Conservation (phyloP, 2,113 vertebrate genomes). For the Sisor rabdophorus region DNA sequence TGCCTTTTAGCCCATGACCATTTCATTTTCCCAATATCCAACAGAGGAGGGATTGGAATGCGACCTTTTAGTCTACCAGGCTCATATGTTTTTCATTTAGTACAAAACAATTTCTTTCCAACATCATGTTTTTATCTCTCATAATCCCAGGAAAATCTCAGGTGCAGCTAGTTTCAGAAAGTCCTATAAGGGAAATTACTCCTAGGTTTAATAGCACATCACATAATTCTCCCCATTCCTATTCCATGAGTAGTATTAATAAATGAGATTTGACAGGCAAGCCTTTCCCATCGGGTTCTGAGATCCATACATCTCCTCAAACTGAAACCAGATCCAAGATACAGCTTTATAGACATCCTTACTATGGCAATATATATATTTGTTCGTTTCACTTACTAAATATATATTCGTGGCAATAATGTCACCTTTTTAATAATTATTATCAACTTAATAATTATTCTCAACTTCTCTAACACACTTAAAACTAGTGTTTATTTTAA, state of each 20-base stretch:
- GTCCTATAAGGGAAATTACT: conserved; percentile 67
- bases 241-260: conserved; percentile 39
- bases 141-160: conserved; percentile 45
- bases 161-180: conserved; percentile 61
- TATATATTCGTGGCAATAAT: too few relatives aligned
- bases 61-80: conserved; percentile 44
- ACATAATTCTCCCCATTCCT: conserved; percentile 47
- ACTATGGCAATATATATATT: conserved; percentile 8
- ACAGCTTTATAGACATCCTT: conserved; percentile 4
- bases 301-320: conserved; percentile 6
- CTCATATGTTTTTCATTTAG: conserved; percentile 70
- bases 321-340: conserved; percentile 8
- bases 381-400: not conserved
- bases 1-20: conserved; percentile 8
- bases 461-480: too few relatives aligned
- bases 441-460: too few relatives aligned
- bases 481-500: not conserved
- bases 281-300: not conserved
- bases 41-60: conserved; percentile 33
- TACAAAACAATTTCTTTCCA: conserved; percentile 61
- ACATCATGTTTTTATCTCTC: conserved; percentile 27
- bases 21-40: not conserved
- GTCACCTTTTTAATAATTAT: too few relatives aligned
- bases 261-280: conserved; percentile 12
- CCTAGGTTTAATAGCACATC: conserved; percentile 61